A percentile compares a stretch with the other conserved stretches of the same genome.
phyloP scores from a whole-genome alignment of 2,797 vertebrate genomes.

The Fundulus diaphanus region DNA sequence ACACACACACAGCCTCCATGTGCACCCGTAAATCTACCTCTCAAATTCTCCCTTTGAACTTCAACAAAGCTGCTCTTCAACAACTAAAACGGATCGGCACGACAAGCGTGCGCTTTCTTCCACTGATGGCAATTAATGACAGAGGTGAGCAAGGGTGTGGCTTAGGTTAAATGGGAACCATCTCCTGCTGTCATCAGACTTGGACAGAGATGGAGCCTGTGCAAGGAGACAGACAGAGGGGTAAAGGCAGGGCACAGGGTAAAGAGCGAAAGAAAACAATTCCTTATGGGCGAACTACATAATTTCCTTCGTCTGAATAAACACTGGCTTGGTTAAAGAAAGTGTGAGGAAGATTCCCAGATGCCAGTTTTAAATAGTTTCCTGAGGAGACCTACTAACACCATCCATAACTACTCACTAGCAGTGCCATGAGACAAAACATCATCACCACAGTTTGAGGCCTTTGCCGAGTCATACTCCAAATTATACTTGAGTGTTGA shows the following conservation, averaged over 20 bases:
- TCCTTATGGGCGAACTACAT: slow-evolving; percentile 91
- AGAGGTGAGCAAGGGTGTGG: slow-evolving; percentile 81
- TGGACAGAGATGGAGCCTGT: slow-evolving; percentile 33
- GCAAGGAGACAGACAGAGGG: slow-evolving; percentile 25
- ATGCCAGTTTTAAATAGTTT: slow-evolving; percentile 62
- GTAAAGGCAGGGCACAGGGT: slow-evolving; percentile 35
- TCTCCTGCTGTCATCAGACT: slow-evolving; percentile 81
- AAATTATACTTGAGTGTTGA: slow-evolving; percentile 34
- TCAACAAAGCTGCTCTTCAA: slow-evolving; percentile 84
- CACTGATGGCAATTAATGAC: slow-evolving; percentile 85
- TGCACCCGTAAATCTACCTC: slow-evolving; percentile 57
- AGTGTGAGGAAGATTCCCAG: slow-evolving; percentile 81
- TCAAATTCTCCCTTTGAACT: slow-evolving; percentile 74
- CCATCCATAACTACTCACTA: slow-evolving; percentile 27
- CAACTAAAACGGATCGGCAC: slow-evolving; percentile 83
- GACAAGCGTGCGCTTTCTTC: slow-evolving; percentile 55
- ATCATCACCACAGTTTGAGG: slow-evolving; percentile 35
- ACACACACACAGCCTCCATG: slow-evolving; percentile 39
- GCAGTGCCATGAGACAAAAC: slow-evolving; percentile 20
- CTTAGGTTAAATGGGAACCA: slow-evolving; percentile 86
- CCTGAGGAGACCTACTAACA: slow-evolving; percentile 53
- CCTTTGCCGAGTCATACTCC: slow-evolving; percentile 31
- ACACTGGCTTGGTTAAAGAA: slow-evolving; percentile 85
- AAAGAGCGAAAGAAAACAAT: slow-evolving; percentile 77
- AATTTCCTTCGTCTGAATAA: slow-evolving; percentile 97